Base-by-base conservation (phyloP, 2,113 vertebrate species). In the Otus sunia region DNA sequence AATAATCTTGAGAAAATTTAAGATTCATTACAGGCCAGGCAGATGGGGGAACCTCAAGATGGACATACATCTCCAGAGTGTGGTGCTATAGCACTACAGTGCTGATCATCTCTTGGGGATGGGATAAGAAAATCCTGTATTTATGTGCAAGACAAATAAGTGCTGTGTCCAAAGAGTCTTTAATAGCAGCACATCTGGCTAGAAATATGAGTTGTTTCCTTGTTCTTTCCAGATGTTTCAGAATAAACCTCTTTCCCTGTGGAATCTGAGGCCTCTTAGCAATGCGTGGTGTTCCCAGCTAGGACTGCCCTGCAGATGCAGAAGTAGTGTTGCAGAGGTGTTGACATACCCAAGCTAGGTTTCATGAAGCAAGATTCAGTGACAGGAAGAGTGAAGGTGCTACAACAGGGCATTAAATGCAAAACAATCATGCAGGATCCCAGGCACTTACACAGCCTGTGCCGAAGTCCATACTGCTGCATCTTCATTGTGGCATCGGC, bases 1-100 rank as follows among this genome's bases (percentile, higher is more conserved):
- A 86, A 86, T 63, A 90, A 86, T 81, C 74, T 93, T 25, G 8
- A 80, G 60, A 94, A 96, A 90, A 93, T 81, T 76, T 92, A 79
- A 67, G 90, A 91, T 92, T 92, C 77, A 52, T 87, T 92, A 79
- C 47, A 43, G 63, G 52, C 27, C 72, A 56, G 36, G 56, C 50
- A n/a, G 76, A 15, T 32, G n/a, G 41, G 16, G 20, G 27, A 55
- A 32, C 49, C 20, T 78, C 47, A 32, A 49, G 67, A 34, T 19
- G 47, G 75, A 63, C 53, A 26, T 6, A 17, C 11, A 37, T 53
- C 30, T 76, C 74, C 67, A 45, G 81, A 45, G 17, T 15, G 10
- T 52, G 26, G 7, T 36, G 19, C 25, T 74, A 5, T 15, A 11
- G 20, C 49, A 22, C 18, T 15, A 7, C 10, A 23, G 18, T 74